Conservation (phyloP, 1,140 invertebrate species). For the Forficula auricularia region DNA sequence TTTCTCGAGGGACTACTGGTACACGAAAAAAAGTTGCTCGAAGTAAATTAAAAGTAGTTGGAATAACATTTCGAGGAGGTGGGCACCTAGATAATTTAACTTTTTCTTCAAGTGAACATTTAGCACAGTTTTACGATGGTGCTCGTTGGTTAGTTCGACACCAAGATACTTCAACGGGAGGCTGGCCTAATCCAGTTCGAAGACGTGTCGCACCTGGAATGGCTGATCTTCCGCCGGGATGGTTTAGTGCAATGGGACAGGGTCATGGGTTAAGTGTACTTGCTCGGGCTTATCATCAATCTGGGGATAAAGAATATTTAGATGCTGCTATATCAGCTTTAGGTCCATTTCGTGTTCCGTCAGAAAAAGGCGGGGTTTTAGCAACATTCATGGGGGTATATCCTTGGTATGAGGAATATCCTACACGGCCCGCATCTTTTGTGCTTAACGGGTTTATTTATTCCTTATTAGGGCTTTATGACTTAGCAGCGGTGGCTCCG, state of each 20-base stretch:
- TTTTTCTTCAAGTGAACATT: constrained; percentile 64
- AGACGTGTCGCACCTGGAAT: constrained; percentile 58
- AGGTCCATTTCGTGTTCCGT: constrained; percentile 57
- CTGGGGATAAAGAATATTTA: constrained; percentile 57
- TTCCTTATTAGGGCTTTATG: constrained; percentile 88
- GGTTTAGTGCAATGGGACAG: constrained; percentile 95
- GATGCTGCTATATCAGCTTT: constrained; percentile 63
- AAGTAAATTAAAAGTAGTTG: constrained; percentile 53
- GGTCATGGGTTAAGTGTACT: constrained; percentile 90
- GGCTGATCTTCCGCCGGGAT: constrained; percentile 62
- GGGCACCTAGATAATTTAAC: constrained; percentile 69
- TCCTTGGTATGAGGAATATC: constrained; percentile 95
- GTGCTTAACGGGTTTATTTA: constrained; percentile 99
- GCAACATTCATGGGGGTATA: constrained; percentile 69
- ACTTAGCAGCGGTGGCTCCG: constrained; percentile 55
- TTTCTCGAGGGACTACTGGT: constrained; percentile 34
- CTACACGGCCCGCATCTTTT: constrained; percentile 83
- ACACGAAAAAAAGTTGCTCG: constrained; percentile 50
- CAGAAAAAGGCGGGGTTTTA: constrained; percentile 58
- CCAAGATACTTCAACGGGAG: constrained; percentile 64
- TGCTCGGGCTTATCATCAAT: constrained; percentile 70
- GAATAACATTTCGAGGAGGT: constrained; percentile 50
- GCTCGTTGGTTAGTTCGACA: constrained; percentile 82
- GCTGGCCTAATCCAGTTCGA: constrained; percentile 75
- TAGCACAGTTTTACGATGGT: constrained; percentile 77